These are phyloP conservation scores for Accipiter virgatus DNA, from an alignment of 2,113 vertebrate species.

Conservation along the genomic window DNA sequence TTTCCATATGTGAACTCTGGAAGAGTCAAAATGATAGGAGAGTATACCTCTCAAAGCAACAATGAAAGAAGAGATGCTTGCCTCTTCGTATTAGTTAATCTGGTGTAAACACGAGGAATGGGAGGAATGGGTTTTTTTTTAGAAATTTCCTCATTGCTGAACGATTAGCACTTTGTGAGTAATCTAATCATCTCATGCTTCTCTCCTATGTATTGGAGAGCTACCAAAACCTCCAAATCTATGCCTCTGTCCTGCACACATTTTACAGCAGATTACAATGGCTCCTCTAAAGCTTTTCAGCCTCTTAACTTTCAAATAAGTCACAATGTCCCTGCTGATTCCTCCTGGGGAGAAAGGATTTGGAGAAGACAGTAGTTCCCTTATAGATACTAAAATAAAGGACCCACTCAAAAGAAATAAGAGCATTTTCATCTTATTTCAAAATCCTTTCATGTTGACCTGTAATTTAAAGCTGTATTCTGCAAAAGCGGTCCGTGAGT, in stretches of 20 bases:
- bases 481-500: background rate
- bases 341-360: conserved; percentile 15
- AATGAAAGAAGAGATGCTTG: background rate
- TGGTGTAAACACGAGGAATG: background rate
- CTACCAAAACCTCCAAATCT: background rate
- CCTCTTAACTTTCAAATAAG: conserved; percentile 23
- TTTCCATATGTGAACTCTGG: rapidly evolving
- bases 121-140: background rate
- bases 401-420: background rate
- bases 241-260: background rate
- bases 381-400: background rate
- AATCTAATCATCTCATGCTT: background rate
- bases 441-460: conserved; percentile 27
- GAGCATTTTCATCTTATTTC: background rate
- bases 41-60: background rate
- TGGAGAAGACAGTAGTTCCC: background rate
- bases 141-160: background rate
- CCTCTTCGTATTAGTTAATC: background rate
- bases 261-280: conserved; percentile 24
- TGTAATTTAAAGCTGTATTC: conserved; percentile 14
- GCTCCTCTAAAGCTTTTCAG: conserved; percentile 34
- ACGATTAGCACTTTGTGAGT: background rate
- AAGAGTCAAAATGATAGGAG: background rate
- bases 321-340: conserved; percentile 1
- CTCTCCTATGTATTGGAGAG: background rate